phyloP scores from a whole-genome alignment of 2,113 vertebrate species.

The Pygoscelis antarcticus region DNA sequence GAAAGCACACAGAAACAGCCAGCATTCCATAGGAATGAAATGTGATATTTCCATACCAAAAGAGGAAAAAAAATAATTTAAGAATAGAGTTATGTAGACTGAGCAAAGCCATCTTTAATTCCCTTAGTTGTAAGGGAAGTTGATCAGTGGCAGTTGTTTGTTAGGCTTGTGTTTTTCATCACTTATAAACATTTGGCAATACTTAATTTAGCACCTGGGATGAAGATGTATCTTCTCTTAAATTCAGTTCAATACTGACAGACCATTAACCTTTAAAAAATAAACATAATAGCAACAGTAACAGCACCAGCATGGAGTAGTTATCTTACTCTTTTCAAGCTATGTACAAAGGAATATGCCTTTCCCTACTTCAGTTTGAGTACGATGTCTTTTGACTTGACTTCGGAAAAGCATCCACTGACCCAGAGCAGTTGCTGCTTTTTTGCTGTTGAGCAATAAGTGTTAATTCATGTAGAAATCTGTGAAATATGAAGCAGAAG shows the following conservation, averaged over 20 bases:
- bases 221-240: not conserved
- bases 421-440: not conserved
- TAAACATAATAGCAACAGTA: not conserved
- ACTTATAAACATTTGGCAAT: not conserved
- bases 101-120: not conserved
- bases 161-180: not conserved
- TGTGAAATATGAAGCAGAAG: conserved; percentile 35
- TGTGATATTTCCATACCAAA: not conserved
- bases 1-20: not conserved
- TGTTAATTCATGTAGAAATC: conserved; percentile 49
- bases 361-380: not conserved
- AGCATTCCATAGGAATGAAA: not conserved
- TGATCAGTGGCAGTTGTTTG: not conserved
- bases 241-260: not conserved
- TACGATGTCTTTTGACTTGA: not conserved
- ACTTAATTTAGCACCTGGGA: not conserved
- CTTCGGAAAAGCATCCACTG: not conserved
- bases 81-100: not conserved
- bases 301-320: not conserved
- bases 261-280: not conserved
- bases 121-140: not conserved
- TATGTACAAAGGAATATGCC: not conserved
- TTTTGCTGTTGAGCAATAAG: not conserved
- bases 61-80: not conserved
- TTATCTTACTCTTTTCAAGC: not conserved